Evolutionary conservation across 2,888 invertebrate genomes (phyloP), one percentile per base, ranked within the genome.

Genomic region (Drosophila yooni): DNA sequence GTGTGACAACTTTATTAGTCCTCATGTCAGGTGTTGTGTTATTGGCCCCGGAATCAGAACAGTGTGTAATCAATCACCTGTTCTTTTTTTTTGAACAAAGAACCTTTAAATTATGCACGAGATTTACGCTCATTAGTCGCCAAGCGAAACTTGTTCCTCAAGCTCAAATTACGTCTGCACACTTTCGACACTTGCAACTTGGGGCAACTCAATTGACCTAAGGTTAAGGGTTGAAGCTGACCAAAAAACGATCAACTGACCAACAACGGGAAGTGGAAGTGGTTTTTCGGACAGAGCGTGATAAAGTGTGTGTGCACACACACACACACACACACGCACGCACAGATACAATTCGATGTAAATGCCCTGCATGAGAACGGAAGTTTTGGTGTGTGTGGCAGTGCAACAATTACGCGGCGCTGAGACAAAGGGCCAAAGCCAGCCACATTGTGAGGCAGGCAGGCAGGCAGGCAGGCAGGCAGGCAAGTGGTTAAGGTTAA

Each of bases 231-330:
- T 89, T 82, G 88, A 57, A 71, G 70, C 66, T 67, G 70, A 61
- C 64, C 40, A 72, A 68, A 53, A n/a, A 34, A 21, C 18, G 38
- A 57, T 29, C 57, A 38, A 38, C 38, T 15, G 36, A 56, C 63
- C 60, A 69, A 40, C 60, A 48, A 70, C 77, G 86, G 88, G 88
- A 88, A 90, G 82, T 90, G 88, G 91, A 88, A 90, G 89, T 90
- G 91, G 91, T 85, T 87, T 75, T 52, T 48, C 31, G 36, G n/a
- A 11, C 27, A 18, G 34, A 27, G 25, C 10, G 10, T 25, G 7
- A 27, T 43, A 6, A 31, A 34, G 33, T 33, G 43, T 43, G 43
- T 6, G 21, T 7, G 2, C 15, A 15, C 15, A 15, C 36, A 34
- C 34, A 1, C n/a, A 6, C 33, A 2, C 36, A 34, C 34, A 1